Base-by-base conservation (phyloP, 2,888 invertebrate species). In the Hermaeophaga mercurialis region DNA sequence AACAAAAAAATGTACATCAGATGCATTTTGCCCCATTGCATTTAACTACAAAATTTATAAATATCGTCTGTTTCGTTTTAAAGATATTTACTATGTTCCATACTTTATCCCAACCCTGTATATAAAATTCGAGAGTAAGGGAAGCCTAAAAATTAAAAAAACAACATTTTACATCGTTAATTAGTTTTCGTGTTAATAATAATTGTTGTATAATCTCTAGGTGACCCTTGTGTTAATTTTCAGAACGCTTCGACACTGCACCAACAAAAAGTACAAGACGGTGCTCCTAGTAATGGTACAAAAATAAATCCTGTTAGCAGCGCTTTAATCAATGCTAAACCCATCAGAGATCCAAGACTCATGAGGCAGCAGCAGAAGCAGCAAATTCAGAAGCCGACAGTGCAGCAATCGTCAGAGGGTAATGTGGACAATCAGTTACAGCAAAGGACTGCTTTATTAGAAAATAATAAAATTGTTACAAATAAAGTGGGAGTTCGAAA, bases 301-400 rank as follows among this genome's bases (percentile, higher is more conserved):
- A 80, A 82, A 66, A 84, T 85, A 50, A 79, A 82, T 60, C 85
- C 85, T 2, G 80, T 78, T 44, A 78, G 75, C 63, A 76, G 74
- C 44, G 77, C 76, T 39, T 64, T 78, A 49, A 70, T 77, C 18
- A 48, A 48, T 24, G 58, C 64, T 18, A 69, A 72, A 38, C 71
- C 73, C n/a, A 68, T 78, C 72, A 65, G 76, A 54, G 78, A 78
- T 65, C 78, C 78, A 6, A 68, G 78, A 28, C 63, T 78, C 17
- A 61, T 73, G 50, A 71, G 74, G 22, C 75, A 73, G 58, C 75
- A 73, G 54, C 66, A 61, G 38, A 67, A 63, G 52, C 34, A 28
- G 11, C 34, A 22, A 31, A 28, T 22, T 41, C 22, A 18, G 22
- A 41, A 17, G 17, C 26, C 9, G 9, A 2, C 26, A 26, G 38